Evolutionary conservation across 2,888 invertebrate species (phyloP), one percentile per base, ranked within the genome.

Genomic region (Dermolepida albohirtum): DNA sequence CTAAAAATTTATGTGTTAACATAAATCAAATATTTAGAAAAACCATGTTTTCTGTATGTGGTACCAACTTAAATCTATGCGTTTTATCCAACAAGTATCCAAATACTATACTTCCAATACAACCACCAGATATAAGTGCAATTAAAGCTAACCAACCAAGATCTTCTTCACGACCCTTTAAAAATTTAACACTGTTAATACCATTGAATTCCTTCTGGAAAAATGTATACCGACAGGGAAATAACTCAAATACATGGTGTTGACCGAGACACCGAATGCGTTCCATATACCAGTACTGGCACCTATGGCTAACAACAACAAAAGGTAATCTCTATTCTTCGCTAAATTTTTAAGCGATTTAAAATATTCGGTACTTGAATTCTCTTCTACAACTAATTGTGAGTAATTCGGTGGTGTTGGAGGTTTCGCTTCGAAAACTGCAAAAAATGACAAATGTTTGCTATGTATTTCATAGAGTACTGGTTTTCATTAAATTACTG

Each of bases 41-140:
- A 34, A 10, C 2, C 1, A 34, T 52, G 11, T 54, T 41, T 47
- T 64, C 1, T 39, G 8, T 7, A 54, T 86, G 90, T 12, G 10
- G 17, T 43, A 7, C 16, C 86, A 82, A 93, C 92, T 97, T 97
- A 86, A 94, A 98, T 77, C 88, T 89, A 80, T 95, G 95, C 0
- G 96, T 96, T 85, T 91, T 95, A 84, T 98, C 97, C 72, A 98
- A 86, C 75, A 95, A 86, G 64, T 94, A 85, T 6, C 98, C 98
- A 75, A 94, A 94, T 1, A 93, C 84, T 4, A 98, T 90, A 0
- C 96, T 95, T 1, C 97, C 97, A 8, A 91, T 78, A 89, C 97
- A 95, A 22, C 98, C 98, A 1, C 95, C 91, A 22, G 65, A 55
- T 14, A 96, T 85, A 0, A 97, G 93, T 73, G 97, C 92, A 64